phyloP scores from a whole-genome alignment of 92 coral and sea anemone species.

The Actinernus sp. region DNA sequence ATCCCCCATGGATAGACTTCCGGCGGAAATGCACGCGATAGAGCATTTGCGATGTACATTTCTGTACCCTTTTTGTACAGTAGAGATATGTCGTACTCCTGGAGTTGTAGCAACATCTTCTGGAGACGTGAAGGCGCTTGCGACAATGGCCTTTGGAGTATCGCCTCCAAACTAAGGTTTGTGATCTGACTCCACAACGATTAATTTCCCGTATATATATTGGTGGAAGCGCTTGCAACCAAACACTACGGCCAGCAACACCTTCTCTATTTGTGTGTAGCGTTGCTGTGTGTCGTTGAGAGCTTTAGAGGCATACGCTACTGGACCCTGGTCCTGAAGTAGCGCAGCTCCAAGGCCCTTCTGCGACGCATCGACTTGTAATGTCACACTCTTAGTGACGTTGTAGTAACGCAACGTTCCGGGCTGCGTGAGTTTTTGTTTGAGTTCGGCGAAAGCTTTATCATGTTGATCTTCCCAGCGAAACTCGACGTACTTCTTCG shows the following conservation, averaged over 20 bases:
- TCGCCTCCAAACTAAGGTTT: slow-evolving; percentile 31
- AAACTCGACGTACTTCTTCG: too few relatives aligned
- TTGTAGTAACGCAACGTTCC: slow-evolving; percentile 54
- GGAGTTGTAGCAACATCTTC: slow-evolving; percentile 41
- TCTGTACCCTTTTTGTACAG: slow-evolving; percentile 38
- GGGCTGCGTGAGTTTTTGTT: slow-evolving; percentile 29
- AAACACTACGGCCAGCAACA: slow-evolving; percentile 43
- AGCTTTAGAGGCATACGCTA: slow-evolving; percentile 34
- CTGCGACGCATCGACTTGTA: slow-evolving; percentile 15
- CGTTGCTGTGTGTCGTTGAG: slow-evolving; percentile 40
- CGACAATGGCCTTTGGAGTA: slow-evolving; percentile 19
- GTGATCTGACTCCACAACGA: slow-evolving; percentile 40
- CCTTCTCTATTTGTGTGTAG: slow-evolving; percentile 51
- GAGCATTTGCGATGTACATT: slow-evolving; percentile 61
- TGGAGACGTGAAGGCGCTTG: slow-evolving; percentile 40
- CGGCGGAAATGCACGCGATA: slow-evolving; percentile 61
- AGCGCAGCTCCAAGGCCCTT: slow-evolving; percentile 5
- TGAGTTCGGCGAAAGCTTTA: slow-evolving; percentile 50
- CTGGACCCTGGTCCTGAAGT: slow-evolving; percentile 50
- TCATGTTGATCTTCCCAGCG: slow-evolving; percentile 62
- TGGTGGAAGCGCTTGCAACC: slow-evolving; percentile 45
- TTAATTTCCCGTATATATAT: slow-evolving; percentile 40
- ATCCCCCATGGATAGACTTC: too few relatives aligned
- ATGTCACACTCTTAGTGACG: slow-evolving; percentile 10
- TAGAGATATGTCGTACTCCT: slow-evolving; percentile 29